Percentiles rank a stretch among this genome's conserved stretches.
These are phyloP conservation scores for Callorhinus ursinus DNA, from an alignment of 2,113 vertebrate species.

Conservation along the genomic window DNA sequence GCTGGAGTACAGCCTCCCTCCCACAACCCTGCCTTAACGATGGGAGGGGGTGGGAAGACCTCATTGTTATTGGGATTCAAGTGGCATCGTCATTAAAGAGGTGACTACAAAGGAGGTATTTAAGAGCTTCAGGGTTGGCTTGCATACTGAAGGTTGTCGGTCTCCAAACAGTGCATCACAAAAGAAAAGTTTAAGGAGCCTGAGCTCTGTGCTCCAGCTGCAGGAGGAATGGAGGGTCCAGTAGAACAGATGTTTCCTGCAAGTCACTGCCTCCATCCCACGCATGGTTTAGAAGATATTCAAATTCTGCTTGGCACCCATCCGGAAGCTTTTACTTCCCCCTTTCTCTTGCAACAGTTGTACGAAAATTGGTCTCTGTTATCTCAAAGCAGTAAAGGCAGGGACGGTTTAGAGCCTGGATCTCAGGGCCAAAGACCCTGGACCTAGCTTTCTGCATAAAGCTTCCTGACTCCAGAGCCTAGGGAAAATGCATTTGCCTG, in stretches of 20 bases:
- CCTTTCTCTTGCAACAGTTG: conserved; percentile 61
- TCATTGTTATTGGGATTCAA: not conserved
- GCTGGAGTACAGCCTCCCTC: conserved; percentile 27
- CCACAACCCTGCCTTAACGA: not conserved
- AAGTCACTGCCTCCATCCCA: conserved; percentile 79
- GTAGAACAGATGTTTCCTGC: conserved; percentile 82
- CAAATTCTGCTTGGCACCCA: conserved; percentile 79
- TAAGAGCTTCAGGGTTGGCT: not conserved
- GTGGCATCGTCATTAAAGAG: conserved; percentile 52
- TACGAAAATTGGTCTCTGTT: conserved; percentile 67
- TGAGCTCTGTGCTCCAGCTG: conserved; percentile 73
- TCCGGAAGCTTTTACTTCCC: conserved; percentile 42
- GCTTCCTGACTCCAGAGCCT: not conserved
- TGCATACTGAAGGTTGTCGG: conserved; percentile 32
- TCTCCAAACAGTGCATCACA: conserved; percentile 73
- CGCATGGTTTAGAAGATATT: conserved; percentile 75
- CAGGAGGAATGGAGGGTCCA: conserved; percentile 75
- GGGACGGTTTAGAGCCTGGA: conserved; percentile 23
- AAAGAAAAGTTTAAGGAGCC: conserved; percentile 73
- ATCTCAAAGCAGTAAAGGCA: conserved; percentile 65
- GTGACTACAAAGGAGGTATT: conserved; percentile 59
- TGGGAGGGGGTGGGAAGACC: not conserved
- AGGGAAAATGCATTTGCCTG: not conserved
- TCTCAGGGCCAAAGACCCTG: conserved; percentile 48
- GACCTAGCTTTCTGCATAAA: conserved; percentile 51